A percentile compares a stretch with the other conserved stretches of the same genome.
Evolutionary conservation across 2,797 vertebrate species (phyloP).

Genomic region (Buphagus erythrorhynchus): DNA sequence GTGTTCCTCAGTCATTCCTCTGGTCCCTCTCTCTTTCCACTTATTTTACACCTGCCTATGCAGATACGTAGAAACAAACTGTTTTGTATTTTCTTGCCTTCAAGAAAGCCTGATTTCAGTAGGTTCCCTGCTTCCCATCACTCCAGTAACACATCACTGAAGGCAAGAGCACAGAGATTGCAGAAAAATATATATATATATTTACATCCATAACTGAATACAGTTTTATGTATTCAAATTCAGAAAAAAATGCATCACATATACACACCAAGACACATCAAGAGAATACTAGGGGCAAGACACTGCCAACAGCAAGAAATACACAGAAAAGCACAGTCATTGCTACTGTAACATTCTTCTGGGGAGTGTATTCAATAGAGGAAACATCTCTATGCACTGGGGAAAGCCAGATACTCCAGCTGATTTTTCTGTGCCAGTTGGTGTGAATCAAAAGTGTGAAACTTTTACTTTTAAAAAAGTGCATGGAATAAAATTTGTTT

Average conservation of each 20-base stretch:
- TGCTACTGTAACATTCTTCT: constrained; percentile 24
- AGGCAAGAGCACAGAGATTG: constrained; percentile 55
- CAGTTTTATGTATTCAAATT: constrained; percentile 42
- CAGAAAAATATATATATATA: constrained; percentile 58
- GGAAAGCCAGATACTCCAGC: background rate
- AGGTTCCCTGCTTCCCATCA: background rate
- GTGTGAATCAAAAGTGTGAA: background rate
- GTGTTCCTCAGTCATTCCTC: background rate
- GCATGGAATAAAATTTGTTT: background rate
- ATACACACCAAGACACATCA: constrained; percentile 49
- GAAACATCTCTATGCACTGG: background rate
- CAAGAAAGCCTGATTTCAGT: background rate
- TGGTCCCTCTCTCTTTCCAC: background rate
- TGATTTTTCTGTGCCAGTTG: background rate
- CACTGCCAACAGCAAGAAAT: constrained; percentile 45
- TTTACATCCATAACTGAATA: constrained; percentile 64
- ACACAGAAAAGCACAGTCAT: constrained; percentile 49
- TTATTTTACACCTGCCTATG: constrained; percentile 17
- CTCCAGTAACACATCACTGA: constrained; percentile 43
- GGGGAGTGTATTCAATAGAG: background rate
- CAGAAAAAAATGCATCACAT: constrained; percentile 54
- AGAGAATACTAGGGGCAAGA: constrained; percentile 48
- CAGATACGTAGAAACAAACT: constrained; percentile 1
- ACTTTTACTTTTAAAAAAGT: background rate
- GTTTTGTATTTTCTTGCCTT: constrained; percentile 47